A percentile compares a stretch with the other conserved stretches of the same genome.
These are phyloP conservation scores for Drosophila sucinea DNA, from an alignment of 1,140 invertebrate species.

Conservation along the genomic window DNA sequence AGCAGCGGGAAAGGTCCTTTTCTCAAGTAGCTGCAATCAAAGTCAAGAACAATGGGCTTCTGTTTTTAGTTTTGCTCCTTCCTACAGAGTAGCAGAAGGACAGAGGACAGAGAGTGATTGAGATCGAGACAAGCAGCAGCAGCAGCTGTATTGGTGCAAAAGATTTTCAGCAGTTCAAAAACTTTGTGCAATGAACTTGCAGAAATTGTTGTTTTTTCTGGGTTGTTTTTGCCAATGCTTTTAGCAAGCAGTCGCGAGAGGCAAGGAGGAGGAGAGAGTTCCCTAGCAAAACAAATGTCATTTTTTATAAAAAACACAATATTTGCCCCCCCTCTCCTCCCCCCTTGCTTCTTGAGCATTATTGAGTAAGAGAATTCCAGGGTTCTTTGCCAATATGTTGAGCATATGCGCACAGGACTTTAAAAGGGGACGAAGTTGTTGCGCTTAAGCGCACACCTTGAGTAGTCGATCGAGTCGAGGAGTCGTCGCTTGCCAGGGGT, in stretches of 20 bases:
- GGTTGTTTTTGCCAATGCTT: slow-evolving; percentile 47
- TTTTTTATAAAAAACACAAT: slow-evolving; percentile 41
- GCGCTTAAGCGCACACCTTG: slow-evolving; percentile 73
- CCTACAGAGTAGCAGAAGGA: slow-evolving; percentile 17
- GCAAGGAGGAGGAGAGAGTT: slow-evolving; percentile 21
- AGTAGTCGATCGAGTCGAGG: slow-evolving; percentile 28
- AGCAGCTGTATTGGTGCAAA: slow-evolving; percentile 72
- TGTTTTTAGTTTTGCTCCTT: slow-evolving; percentile 15
- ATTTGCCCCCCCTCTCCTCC: slow-evolving; percentile 26
- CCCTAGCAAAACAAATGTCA: slow-evolving; percentile 63
- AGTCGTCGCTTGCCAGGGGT: slow-evolving; percentile 42
- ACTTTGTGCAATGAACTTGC: slow-evolving; percentile 58
- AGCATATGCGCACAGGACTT: slow-evolving; percentile 57
- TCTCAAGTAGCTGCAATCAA: slow-evolving; percentile 73
- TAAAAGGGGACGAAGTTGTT: slow-evolving; percentile 44
- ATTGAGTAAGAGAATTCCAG: slow-evolving; percentile 44
- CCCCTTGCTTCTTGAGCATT: neutral
- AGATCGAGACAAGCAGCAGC: neutral
- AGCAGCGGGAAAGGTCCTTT: slow-evolving; percentile 28
- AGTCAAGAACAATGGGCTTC: slow-evolving; percentile 53
- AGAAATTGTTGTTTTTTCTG: slow-evolving; percentile 43
- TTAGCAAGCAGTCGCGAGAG: neutral
- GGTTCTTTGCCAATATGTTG: slow-evolving; percentile 52
- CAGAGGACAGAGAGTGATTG: neutral
- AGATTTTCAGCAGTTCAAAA: slow-evolving; percentile 44